Percentiles rank a stretch among this genome's conserved stretches.
These are phyloP conservation scores for Diabrotica undecimpunctata DNA, from an alignment of 1,140 invertebrate species.

Conservation along the genomic window DNA sequence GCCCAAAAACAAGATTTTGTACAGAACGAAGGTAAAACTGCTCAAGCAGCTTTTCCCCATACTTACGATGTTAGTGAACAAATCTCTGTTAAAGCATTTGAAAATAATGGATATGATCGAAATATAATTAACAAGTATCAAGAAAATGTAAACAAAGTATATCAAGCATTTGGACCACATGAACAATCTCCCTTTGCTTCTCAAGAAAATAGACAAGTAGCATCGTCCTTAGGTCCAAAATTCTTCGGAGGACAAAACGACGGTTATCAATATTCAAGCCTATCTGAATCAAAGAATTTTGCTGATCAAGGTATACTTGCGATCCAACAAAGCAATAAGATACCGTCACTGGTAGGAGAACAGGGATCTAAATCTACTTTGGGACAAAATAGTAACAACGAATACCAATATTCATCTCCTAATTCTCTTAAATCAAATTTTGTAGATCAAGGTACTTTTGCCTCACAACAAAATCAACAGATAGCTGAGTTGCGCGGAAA, in stretches of 20 bases:
- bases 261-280: neutral
- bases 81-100: constrained; percentile 53
- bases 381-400: neutral
- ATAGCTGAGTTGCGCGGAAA: neutral
- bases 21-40: constrained; percentile 33
- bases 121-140: no score
- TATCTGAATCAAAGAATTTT: neutral
- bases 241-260: neutral
- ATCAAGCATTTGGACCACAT: no score
- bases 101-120: no score
- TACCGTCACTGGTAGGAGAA: neutral
- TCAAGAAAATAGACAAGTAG: no score
- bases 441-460: neutral
- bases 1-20: constrained; percentile 53
- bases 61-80: constrained; percentile 53
- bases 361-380: neutral
- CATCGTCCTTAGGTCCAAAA: neutral
- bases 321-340: neutral
- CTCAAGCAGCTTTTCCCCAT: constrained; percentile 54
- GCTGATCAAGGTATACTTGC: constrained; percentile 5
- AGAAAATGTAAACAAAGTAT: no score
- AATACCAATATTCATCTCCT: neutral
- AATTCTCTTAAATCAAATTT: no score
- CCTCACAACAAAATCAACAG: neutral
- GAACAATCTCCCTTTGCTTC: no score